These are phyloP conservation scores for Rattus rattus DNA, from an alignment of 2,113 vertebrate species.

Conservation along the genomic window DNA sequence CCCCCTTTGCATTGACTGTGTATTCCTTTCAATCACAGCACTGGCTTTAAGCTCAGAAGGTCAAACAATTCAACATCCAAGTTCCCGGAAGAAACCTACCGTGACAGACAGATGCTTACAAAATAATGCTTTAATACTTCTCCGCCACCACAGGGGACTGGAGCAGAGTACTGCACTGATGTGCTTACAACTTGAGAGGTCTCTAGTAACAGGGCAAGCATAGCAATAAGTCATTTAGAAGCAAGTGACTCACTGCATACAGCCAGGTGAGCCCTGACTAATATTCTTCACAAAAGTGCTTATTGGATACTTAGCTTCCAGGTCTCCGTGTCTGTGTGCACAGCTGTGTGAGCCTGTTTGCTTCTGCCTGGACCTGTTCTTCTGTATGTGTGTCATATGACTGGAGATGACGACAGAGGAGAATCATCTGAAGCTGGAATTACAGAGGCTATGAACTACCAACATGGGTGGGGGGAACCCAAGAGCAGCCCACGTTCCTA, in stretches of 20 bases:
- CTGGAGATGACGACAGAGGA: neutral
- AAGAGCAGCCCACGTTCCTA: neutral
- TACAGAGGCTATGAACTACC: neutral
- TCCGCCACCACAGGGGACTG: neutral
- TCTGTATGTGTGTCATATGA: neutral
- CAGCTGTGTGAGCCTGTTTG: no score
- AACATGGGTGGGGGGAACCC: neutral
- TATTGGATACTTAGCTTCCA: neutral
- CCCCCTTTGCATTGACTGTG: neutral
- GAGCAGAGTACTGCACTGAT: neutral
- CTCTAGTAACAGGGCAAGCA: neutral
- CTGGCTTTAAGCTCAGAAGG: neutral
- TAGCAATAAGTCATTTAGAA: neutral
- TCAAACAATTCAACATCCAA: neutral
- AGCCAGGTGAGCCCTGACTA: neutral
- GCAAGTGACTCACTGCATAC: neutral
- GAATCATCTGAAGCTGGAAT: neutral
- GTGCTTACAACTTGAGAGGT: no score
- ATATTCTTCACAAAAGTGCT: neutral
- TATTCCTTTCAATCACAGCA: neutral
- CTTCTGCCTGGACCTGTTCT: neutral
- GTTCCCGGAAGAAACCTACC: neutral
- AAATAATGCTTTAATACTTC: neutral
- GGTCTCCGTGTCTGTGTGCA: neutral
- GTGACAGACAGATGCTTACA: neutral